phyloP scores from a whole-genome alignment of 23 tunicate genomes.

The Corella eumyota region DNA sequence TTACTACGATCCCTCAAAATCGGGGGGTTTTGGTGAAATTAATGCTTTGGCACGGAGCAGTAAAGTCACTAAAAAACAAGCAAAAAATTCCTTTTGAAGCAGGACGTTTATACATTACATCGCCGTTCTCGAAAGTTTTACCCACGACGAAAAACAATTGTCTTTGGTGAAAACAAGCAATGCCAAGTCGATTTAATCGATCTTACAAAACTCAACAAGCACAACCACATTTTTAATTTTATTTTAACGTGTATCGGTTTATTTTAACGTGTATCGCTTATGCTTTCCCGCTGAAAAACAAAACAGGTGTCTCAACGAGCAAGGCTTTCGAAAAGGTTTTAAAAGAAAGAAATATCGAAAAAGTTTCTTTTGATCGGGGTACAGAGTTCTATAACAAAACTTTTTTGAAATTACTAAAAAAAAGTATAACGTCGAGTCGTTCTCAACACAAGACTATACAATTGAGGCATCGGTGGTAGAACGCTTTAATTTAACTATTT shows the following conservation, averaged over 20 bases:
- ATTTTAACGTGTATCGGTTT: neutral
- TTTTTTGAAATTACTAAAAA: neutral
- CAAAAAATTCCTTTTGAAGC: no score
- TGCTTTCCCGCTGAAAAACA: neutral
- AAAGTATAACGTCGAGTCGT: neutral
- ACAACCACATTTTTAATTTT: neutral
- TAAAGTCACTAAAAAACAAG: no score
- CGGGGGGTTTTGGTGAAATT: no score
- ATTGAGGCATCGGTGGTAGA: neutral
- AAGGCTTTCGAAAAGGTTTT: neutral
- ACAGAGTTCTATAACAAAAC: neutral
- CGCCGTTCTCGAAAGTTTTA: neutral
- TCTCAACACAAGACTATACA: neutral
- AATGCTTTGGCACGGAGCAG: no score
- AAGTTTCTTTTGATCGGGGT: neutral
- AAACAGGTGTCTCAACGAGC: neutral
- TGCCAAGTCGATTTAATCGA: neutral
- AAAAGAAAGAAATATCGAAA: neutral
- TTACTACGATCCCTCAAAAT: no score
- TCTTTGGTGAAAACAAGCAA: neutral
- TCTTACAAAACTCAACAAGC: neutral
- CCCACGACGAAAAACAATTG: neutral
- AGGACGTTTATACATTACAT: neutral
- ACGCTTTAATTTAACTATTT: neutral
- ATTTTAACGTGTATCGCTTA: neutral